These are phyloP conservation scores for Trinectes maculatus DNA, from an alignment of 2,113 vertebrate species.

Conservation along the genomic window DNA sequence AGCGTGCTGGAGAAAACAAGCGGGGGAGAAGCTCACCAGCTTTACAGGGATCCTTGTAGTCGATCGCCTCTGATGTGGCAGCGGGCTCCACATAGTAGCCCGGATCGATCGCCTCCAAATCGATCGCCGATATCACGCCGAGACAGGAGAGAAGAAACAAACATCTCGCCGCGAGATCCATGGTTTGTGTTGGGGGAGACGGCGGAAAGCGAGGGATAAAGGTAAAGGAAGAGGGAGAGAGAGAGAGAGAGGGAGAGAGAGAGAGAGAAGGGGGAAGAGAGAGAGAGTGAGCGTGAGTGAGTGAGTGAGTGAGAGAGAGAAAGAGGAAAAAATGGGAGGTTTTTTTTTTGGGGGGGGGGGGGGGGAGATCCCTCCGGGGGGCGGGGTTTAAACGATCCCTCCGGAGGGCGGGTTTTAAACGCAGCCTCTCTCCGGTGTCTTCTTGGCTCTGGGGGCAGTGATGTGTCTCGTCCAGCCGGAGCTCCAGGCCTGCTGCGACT, in stretches of 20 bases:
- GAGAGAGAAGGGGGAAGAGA: slow-evolving; percentile 48
- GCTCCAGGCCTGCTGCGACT: slow-evolving; percentile 53
- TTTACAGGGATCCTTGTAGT: slow-evolving; percentile 86
- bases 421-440: slow-evolving; percentile 78
- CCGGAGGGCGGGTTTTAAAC: slow-evolving; percentile 84
- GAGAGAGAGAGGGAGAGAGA: slow-evolving; percentile 33
- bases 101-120: slow-evolving; percentile 78
- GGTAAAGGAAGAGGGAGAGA: slow-evolving; percentile 68
- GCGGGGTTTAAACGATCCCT: too few relatives aligned
- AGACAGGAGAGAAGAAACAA: slow-evolving; percentile 75
- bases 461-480: slow-evolving; percentile 66
- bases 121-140: slow-evolving; percentile 73
- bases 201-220: slow-evolving; percentile 78
- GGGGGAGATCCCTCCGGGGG: slow-evolving; percentile 75
- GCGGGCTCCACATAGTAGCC: slow-evolving; percentile 77
- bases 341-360: slow-evolving; percentile 77
- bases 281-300: too few relatives aligned
- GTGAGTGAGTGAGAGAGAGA: too few relatives aligned
- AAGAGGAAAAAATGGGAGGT: slow-evolving; percentile 80
- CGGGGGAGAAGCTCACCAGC: slow-evolving; percentile 74
- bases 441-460: slow-evolving; percentile 71
- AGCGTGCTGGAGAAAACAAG: slow-evolving; percentile 2
- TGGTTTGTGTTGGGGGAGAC: slow-evolving; percentile 75
- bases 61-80: slow-evolving; percentile 80
- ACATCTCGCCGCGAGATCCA: slow-evolving; percentile 81